Evolutionary conservation across 1,140 invertebrate genomes (phyloP), one percentile per base, ranked within the genome.

Genomic region (Pectinophora gossypiella): DNA sequence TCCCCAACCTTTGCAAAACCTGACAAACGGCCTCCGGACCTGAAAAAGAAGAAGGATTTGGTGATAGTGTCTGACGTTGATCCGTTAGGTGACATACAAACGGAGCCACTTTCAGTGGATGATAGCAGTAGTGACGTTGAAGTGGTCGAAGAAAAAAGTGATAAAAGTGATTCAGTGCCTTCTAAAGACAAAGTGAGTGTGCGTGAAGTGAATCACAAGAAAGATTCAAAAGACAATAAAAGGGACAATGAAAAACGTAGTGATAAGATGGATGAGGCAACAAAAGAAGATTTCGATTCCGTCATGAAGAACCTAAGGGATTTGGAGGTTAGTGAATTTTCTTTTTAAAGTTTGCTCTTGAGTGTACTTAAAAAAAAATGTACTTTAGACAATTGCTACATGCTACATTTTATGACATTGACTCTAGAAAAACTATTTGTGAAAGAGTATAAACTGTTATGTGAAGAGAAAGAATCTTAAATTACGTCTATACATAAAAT

Each of bases 91-190:
- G 77, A 79, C 48, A 54, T 64, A 5, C 53, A 51, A 2, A 61
- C 56, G 10, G 81, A 84, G 36, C 59, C 76, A 0, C 48, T 80
- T 0, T 64, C 74, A 0, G 55, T 87, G 0, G 84, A 87, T 36
- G 84, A 87, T 40, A 87, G 81, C 35, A 85, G 79, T 56, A 83
- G 79, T 72, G 81, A 85, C 32, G 75, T 87, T 4, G 84, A 85
- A 63, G 50, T 87, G 13, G 59, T 87, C 4, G 80, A 81, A 35
- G 81, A 86, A 7, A 77, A 76, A 45, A 57, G 51, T 35, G 68
- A 69, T 48, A 72, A 75, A 66, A 72, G 61, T 72, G 67, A 70
- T 56, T 47, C 38, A 45, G 81, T 85, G 81, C 78, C 78, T 82
- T 82, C 59, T 5, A 79, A 76, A 67, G 75, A 82, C 64, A 78